These are phyloP conservation scores for Micromussa lordhowensis DNA, from an alignment of 92 coral and sea anemone genomes.

Conservation along the genomic window DNA sequence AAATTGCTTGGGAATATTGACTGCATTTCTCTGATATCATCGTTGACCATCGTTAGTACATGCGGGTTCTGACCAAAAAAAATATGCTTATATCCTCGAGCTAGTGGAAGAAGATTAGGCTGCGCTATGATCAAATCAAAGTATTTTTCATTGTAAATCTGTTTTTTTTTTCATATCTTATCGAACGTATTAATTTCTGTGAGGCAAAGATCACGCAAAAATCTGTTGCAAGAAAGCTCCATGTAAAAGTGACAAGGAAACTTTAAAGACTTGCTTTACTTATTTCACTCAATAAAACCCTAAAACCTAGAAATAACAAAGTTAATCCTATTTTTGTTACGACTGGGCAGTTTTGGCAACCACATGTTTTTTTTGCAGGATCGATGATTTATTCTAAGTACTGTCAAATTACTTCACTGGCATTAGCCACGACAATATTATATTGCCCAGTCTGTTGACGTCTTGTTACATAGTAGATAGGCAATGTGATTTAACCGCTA, in stretches of 20 bases:
- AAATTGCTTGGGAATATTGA: conserved; percentile 5
- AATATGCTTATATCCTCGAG: background rate
- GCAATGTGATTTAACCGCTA: background rate
- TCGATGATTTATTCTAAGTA: background rate
- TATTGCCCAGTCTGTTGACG: background rate
- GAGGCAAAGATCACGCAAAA: background rate
- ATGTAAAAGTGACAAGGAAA: background rate
- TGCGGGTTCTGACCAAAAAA: background rate
- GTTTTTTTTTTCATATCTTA: background rate
- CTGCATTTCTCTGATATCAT: background rate
- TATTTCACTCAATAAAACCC: background rate
- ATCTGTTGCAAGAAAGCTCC: background rate
- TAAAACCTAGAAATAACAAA: conserved; percentile 5
- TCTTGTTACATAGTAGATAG: background rate
- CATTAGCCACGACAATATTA: background rate
- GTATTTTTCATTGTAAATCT: background rate
- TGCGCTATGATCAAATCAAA: background rate
- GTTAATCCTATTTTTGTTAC: conserved; percentile 2
- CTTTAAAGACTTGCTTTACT: conserved; percentile 3
- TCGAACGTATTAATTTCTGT: background rate
- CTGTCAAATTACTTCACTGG: conserved; percentile 1
- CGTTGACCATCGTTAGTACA: background rate
- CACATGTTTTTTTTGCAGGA: background rate
- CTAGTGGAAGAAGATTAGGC: background rate
- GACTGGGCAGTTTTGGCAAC: conserved; percentile 6